Evolutionary conservation across 2,113 vertebrate species (phyloP), one percentile per base, ranked within the genome.

Genomic region (Dinomys branickii): DNA sequence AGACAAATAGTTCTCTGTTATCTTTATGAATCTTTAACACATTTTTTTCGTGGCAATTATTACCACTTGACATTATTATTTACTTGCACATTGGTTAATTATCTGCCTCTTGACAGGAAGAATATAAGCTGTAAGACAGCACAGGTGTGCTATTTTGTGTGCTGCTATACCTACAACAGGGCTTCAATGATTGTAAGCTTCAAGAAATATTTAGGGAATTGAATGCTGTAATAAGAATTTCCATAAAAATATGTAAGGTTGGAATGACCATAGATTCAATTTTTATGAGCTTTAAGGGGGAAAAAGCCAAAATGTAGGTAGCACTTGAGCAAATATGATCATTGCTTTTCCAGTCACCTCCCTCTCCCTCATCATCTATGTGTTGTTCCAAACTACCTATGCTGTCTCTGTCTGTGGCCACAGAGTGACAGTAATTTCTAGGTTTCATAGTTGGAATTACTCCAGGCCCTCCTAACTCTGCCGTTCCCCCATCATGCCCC

Each of bases 401-500:
- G 7, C 2, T 16, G 3, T 38, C 22, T 22, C 2, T 7, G 11
- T 65, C 65, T 89, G 11, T 63, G 17, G 59, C 67, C 22, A 1
- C 10, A 50, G 58, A 28, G 5, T 7, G 35, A 50, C 12, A 28
- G n/a, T 22, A 22, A 47, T 8, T 28, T 28, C 30, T 26, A 69
- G n/a, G 4, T 78, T 24, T 33, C 2, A 52, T 19, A 20, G 22
- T 5, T 30, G 41, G 20, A 84, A 5, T 20, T 83, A 35, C 10
- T 92, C 6, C 12, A 28, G n/a, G 6, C 6, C 54, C 52, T 44
- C 3, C 13, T 14, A 6, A 10, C 8, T 19, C 59, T 47, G 19
- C 17, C 65, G 6, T 0, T 0, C 2, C 58, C 17, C 0, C 0
- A 7, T 11, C 44, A 4, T 47, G 26, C 17, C 24, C 61, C 58